A percentile compares a stretch with the other conserved stretches of the same genome.
phyloP scores from a whole-genome alignment of 2,888 invertebrate species.

The Aelia acuminata region DNA sequence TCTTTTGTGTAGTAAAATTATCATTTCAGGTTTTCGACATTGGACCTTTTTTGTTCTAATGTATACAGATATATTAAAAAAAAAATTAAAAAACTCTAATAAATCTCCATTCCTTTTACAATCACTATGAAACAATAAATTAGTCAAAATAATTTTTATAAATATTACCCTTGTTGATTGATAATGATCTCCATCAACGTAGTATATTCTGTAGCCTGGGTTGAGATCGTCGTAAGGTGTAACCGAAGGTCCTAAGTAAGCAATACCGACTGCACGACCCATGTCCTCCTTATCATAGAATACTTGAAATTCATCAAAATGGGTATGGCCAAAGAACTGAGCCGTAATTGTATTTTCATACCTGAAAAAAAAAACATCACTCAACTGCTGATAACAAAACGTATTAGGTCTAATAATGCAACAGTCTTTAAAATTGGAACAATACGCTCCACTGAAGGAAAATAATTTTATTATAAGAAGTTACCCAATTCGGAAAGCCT shows the following conservation, averaged over 20 bases:
- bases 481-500: no score
- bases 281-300: conserved; percentile 90
- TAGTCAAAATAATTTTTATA: background rate
- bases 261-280: conserved; percentile 86
- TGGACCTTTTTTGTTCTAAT: no score
- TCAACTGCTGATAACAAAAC: background rate
- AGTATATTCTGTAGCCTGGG: conserved; percentile 96
- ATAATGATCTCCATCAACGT: conserved; percentile 92
- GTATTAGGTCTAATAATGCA: background rate
- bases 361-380: conserved; percentile 67
- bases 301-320: conserved; percentile 93
- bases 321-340: conserved; percentile 95
- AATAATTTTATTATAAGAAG: no score
- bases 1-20: no score
- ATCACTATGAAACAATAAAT: background rate
- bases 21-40: no score
- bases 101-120: background rate
- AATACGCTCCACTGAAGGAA: no score
- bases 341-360: conserved; percentile 91
- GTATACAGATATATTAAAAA: no score
- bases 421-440: background rate
- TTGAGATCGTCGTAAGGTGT: conserved; percentile 94
- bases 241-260: conserved; percentile 94
- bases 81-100: no score
- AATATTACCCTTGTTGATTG: conserved; percentile 80